Evolutionary conservation across 2,113 vertebrate genomes (phyloP).

Genomic region (Ptychochromis oligacanthus): DNA sequence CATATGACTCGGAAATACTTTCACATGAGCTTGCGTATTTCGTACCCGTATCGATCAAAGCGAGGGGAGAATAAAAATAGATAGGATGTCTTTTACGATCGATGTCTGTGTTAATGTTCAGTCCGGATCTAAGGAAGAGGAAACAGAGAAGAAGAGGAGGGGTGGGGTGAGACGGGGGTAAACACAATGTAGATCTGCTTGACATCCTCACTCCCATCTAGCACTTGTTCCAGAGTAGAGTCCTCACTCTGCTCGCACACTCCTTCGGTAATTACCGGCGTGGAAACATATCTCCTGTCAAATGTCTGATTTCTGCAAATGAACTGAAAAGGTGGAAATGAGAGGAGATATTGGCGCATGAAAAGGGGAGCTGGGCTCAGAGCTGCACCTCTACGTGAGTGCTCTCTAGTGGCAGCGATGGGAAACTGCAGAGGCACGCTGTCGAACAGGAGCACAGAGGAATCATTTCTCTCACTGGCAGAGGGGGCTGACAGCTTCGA

Average conservation of each 20-base stretch:
- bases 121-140: slow-evolving; percentile 25
- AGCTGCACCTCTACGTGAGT: slow-evolving; percentile 35
- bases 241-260: slow-evolving; percentile 2
- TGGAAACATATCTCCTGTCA: background rate
- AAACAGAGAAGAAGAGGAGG: background rate
- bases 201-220: background rate
- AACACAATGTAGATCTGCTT: background rate
- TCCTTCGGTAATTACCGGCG: background rate
- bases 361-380: background rate
- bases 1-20: slow-evolving; percentile 38
- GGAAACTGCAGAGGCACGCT: slow-evolving; percentile 17
- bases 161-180: background rate
- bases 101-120: slow-evolving; percentile 46
- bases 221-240: background rate
- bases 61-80: slow-evolving; percentile 26
- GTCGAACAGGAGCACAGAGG: background rate
- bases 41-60: slow-evolving; percentile 37
- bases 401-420: slow-evolving; percentile 69
- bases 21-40: slow-evolving; percentile 57
- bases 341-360: background rate
- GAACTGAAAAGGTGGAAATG: slow-evolving; percentile 1
- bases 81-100: slow-evolving; percentile 55
- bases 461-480: slow-evolving; percentile 33
- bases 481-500: slow-evolving; percentile 18
- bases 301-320: slow-evolving; percentile 5